phyloP scores from a whole-genome alignment of 2,797 vertebrate genomes.

The Sebastes iracundus region DNA sequence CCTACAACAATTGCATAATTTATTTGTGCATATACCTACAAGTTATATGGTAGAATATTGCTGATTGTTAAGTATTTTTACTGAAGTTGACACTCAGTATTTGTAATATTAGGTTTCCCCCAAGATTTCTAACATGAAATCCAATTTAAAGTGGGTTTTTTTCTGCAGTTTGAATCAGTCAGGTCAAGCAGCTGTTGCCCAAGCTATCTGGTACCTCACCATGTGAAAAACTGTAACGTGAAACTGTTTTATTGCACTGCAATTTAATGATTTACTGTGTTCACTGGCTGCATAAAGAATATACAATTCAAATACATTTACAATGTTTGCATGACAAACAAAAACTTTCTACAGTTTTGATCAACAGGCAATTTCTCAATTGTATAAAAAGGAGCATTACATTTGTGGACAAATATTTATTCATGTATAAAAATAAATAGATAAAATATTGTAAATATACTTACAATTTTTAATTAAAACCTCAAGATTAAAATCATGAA shows the following conservation, averaged over 20 bases:
- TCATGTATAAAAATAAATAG: conserved; percentile 68
- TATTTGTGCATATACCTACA: not conserved
- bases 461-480: conserved; percentile 62
- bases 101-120: no score
- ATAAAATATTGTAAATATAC: conserved; percentile 72
- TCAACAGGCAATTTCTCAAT: not conserved
- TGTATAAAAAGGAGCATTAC: not conserved
- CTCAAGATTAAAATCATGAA: conserved; percentile 27
- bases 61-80: not conserved
- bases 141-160: not conserved
- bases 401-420: conserved; percentile 71
- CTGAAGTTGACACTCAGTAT: accelerated
- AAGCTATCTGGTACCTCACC: not conserved
- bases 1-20: not conserved
- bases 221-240: not conserved
- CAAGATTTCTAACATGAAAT: not conserved
- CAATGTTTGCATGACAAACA: not conserved
- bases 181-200: not conserved
- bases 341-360: not conserved
- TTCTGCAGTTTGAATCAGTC: not conserved
- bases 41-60: not conserved
- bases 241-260: not conserved
- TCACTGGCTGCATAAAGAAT: not conserved
- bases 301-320: not conserved
- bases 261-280: not conserved